A percentile compares a stretch with the other conserved stretches of the same genome.
Conservation (phyloP, 2,113 vertebrate species). For the Oceanites oceanicus region DNA sequence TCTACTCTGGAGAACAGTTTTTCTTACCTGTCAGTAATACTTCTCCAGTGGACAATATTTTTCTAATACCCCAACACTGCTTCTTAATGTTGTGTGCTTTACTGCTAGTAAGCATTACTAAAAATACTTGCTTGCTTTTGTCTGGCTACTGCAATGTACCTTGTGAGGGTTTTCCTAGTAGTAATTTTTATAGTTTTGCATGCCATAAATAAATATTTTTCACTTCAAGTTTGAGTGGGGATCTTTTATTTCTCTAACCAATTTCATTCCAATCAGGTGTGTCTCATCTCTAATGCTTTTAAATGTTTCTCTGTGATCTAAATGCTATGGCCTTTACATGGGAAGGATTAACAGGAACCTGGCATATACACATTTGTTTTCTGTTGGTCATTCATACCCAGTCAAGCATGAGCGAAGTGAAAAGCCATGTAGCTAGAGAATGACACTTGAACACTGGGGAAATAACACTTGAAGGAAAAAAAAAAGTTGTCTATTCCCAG, state of each 20-base stretch:
- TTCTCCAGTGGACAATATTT: conserved; percentile 46
- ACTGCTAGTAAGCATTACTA: conserved; percentile 53
- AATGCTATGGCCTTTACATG: not conserved
- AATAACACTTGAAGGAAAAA: not conserved
- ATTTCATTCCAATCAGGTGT: conserved; percentile 53
- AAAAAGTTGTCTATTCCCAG: not conserved
- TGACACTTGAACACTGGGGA: not conserved
- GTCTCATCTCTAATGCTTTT: conserved; percentile 38
- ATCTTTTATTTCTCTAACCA: conserved; percentile 63
- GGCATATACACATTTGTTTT: not conserved
- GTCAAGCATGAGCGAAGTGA: conserved; percentile 21
- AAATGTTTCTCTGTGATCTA: not conserved
- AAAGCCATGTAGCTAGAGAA: not conserved
- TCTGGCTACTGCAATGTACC: conserved; percentile 58
- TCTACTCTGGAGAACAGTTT: conserved; percentile 46
- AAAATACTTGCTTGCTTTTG: conserved; percentile 55
- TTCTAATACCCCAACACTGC: conserved; percentile 9
- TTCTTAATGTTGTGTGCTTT: conserved; percentile 48
- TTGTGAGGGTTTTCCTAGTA: conserved; percentile 56
- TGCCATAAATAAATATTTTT: conserved; percentile 70
- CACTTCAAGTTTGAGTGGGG: conserved; percentile 58
- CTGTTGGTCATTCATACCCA: not conserved
- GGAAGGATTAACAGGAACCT: not conserved
- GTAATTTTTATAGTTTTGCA: conserved; percentile 58
- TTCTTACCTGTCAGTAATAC: conserved; percentile 18